Percentiles rank a stretch among this genome's conserved stretches.
Conservation (phyloP, 64 coral and sea anemone species). For the Hydrozoanthus tunicans region DNA sequence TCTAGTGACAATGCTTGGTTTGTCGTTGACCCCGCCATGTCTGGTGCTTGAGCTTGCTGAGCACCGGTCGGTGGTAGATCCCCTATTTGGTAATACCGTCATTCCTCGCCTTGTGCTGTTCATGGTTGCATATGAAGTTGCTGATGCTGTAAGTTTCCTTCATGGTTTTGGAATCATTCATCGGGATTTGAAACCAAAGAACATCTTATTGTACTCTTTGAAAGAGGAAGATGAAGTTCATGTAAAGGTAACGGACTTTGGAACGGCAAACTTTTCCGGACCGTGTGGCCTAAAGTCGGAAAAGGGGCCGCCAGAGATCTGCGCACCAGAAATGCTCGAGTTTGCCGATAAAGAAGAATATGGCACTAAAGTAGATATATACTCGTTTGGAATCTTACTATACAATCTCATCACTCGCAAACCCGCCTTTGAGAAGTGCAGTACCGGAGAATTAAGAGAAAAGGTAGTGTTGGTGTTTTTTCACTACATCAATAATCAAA, state of each 20-base stretch:
- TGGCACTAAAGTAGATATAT: constrained; percentile 50
- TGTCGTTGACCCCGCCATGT: constrained; percentile 32
- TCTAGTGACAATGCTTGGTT: constrained; percentile 59
- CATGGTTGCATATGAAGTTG: constrained; percentile 51
- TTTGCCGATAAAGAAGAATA: constrained; percentile 67
- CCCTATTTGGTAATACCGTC: constrained; percentile 24
- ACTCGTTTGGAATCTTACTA: constrained; percentile 65
- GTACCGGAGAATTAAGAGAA: neutral
- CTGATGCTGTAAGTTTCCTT: constrained; percentile 42
- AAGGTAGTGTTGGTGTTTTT: neutral
- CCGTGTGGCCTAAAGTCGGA: constrained; percentile 43
- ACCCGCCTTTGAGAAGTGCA: constrained; percentile 21
- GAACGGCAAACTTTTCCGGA: constrained; percentile 46
- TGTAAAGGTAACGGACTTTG: constrained; percentile 65
- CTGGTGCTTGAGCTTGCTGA: constrained; percentile 48
- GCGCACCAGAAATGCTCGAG: constrained; percentile 61
- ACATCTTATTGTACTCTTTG: constrained; percentile 56
- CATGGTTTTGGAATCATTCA: constrained; percentile 56
- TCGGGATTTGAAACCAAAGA: constrained; percentile 63
- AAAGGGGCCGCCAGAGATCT: constrained; percentile 29
- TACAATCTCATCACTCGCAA: constrained; percentile 50
- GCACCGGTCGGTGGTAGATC: constrained; percentile 30
- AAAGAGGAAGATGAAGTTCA: constrained; percentile 42
- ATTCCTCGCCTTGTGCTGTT: constrained; percentile 47
- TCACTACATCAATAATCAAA: no score